phyloP scores from a whole-genome alignment of 1,140 invertebrate genomes.

The Cydia fagiglandana region DNA sequence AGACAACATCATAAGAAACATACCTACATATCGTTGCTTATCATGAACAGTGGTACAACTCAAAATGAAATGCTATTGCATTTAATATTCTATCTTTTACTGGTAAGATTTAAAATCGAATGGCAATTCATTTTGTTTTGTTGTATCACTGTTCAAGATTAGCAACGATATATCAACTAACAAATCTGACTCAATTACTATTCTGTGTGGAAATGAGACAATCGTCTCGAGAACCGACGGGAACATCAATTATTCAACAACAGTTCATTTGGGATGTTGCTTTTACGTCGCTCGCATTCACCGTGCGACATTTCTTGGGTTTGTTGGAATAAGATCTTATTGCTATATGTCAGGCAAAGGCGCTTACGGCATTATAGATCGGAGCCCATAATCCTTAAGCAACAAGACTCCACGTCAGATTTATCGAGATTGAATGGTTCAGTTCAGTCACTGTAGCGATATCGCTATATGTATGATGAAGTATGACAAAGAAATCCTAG shows the following conservation, averaged over 20 bases:
- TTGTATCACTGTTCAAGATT: no score
- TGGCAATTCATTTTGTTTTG: no score
- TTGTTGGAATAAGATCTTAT: not conserved
- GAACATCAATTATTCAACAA: constrained; percentile 49
- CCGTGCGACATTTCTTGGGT: not conserved
- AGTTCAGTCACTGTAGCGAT: not conserved
- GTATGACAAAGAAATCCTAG: no score
- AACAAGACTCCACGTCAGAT: constrained; percentile 1
- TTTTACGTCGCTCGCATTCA: constrained; percentile 37
- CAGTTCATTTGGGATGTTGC: constrained; percentile 45
- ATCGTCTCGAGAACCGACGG: constrained; percentile 40
- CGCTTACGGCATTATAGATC: not conserved
- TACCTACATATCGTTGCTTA: no score
- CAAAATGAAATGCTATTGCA: no score
- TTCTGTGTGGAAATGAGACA: constrained; percentile 35
- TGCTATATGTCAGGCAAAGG: not conserved
- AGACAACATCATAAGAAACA: not conserved
- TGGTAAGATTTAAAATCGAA: no score
- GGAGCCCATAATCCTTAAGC: not conserved
- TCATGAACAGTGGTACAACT: no score
- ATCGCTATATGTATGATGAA: not conserved
- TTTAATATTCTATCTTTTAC: no score
- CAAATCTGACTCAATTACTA: constrained; percentile 6
- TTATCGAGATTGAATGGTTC: constrained; percentile 4
- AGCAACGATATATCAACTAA: not conserved